A percentile compares a stretch with the other conserved stretches of the same genome.
phyloP scores from a whole-genome alignment of 2,888 invertebrate genomes.

The Mimachlamys varia region DNA sequence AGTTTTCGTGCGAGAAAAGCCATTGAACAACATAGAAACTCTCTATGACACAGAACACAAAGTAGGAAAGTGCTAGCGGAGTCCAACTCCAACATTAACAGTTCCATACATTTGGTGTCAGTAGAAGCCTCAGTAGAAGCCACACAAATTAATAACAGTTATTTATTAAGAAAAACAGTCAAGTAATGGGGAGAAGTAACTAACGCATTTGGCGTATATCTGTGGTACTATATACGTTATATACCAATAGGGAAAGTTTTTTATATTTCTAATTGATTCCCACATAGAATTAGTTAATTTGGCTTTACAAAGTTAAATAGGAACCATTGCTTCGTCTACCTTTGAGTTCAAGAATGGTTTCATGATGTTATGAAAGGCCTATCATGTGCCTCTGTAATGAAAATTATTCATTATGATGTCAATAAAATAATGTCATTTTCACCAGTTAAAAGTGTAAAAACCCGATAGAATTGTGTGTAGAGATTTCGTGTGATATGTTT shows the following conservation, averaged over 20 bases:
- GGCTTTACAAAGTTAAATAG: not conserved
- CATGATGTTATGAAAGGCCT: not conserved
- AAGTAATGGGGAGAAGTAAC: too few relatives aligned
- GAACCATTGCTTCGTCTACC: not conserved
- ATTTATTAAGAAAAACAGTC: too few relatives aligned
- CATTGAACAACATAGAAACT: not conserved
- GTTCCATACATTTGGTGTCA: too few relatives aligned
- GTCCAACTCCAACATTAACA: too few relatives aligned
- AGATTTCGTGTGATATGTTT: not conserved
- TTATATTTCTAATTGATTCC: too few relatives aligned
- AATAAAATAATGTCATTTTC: not conserved
- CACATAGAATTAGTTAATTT: not conserved
- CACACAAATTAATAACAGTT: too few relatives aligned
- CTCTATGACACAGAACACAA: too few relatives aligned
- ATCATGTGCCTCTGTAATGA: not conserved
- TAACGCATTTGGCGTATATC: too few relatives aligned
- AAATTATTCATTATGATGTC: slow-evolving; percentile 14
- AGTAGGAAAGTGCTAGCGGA: too few relatives aligned
- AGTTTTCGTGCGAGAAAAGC: not conserved
- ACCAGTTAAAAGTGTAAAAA: not conserved
- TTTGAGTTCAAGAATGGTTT: not conserved
- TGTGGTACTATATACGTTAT: too few relatives aligned
- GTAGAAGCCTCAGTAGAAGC: too few relatives aligned
- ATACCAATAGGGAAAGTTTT: too few relatives aligned
- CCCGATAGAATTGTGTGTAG: not conserved